Base-by-base conservation (phyloP, 2,888 invertebrate species). In the Mylabris sibirica region DNA sequence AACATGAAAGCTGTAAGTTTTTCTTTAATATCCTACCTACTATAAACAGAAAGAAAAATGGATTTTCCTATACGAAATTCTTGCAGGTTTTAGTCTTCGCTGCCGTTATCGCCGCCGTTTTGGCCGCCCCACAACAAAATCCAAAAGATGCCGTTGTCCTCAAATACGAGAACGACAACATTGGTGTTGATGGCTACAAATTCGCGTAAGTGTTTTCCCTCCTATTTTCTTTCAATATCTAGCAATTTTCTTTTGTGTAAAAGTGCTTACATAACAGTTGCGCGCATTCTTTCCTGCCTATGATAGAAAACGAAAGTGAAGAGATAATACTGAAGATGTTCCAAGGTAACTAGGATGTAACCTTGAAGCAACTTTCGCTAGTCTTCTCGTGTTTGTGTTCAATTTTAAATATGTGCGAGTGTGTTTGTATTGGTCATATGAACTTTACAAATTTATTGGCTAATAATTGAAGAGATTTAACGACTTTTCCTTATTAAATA, bases 281-380 rank as follows among this genome's bases (percentile, higher is more conserved):
- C 49, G 49, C 49, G 49, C 49, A 49, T 49, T 20, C 20, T 49
- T 20, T 49, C 20, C 17, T 60, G 38, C n/a, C 8, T 12, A 35
- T 20, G 17, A 60, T 66, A 67, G 77, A 76, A 77, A 77, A 72
- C 73, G 78, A 78, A 78, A 78, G 78, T 77, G 67, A 34, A 41
- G 60, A 66, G 67, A 67, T 67, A 66, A 69, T 67, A 67, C 62
- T 69, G 76, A 79, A 78, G 78, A 80, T 75, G 79, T 75, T 74
- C 78, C 79, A 80, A 80, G 80, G 79, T 80, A 78, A 80, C 73
- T 76, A 75, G 78, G 76, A 80, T 78, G 73, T 78, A 76, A 80
- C 79, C 79, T 79, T 80, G 79, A 72, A 71, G 67, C 59, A 71
- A 74, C 72, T 71, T 74, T 76, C 74, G 67, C 70, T 66, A 44